Base-by-base conservation (phyloP, 2,113 vertebrate species). In the Elaphurus davidianus region DNA sequence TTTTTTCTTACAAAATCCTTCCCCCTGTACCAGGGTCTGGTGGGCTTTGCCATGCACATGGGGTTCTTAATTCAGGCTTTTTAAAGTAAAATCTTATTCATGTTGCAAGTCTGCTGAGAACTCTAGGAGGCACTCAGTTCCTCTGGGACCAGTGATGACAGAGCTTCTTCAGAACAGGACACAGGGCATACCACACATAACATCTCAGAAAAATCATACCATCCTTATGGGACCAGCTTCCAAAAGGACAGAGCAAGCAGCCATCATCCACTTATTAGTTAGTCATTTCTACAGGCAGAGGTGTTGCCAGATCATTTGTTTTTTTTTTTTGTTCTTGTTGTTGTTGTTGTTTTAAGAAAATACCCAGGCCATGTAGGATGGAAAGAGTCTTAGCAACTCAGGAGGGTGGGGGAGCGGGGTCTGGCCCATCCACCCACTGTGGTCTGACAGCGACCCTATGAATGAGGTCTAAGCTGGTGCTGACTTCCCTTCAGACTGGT, bases 71-170 rank as follows among this genome's bases (percentile, higher is more conserved):
- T 62, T 30, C 74, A 98, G 76, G 47, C 85, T 86, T 98, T 88
- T 83, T 97, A 23, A n/a, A 14, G 15, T 96, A 96, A 98, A 97
- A 87, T 98, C 96, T 96, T 96, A 87, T 95, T 98, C 55, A 79
- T 21, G 19, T 54, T 98, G 94, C 96, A 98, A 97, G 43, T 81
- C 90, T 98, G 54, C 33, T 95, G 67, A 89, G 86, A 50, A 86
- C 98, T 95, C 97, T 96, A 1, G 95, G 55, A 96, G 45, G 33
- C 43, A 93, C 36, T 23, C 64, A 54, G 94, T 78, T 60, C 79
- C 40, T 1, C 0, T 91, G 59, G 59, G 87, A 21, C 96, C 45
- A 86, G 16, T 88, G 84, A 92, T 96, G 91, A 27, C 50, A 74
- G 54, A 12, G 40, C 71, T 82, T 91, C 97, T 96, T 91, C 74